Conservation (phyloP, 2,797 vertebrate genomes). For the Pelochelys cantorii region DNA sequence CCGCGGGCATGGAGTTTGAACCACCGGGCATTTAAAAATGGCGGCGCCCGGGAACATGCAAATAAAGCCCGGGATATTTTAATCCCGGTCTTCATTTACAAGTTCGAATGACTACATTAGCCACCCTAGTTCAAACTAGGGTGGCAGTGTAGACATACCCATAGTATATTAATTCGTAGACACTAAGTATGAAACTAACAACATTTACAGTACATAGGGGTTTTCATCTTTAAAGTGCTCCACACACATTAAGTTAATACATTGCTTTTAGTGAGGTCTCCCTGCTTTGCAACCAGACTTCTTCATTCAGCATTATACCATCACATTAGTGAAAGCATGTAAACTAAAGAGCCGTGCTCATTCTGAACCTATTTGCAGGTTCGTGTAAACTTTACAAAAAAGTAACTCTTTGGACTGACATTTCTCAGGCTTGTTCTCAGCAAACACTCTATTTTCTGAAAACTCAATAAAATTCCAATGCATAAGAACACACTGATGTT, state of each 20-base stretch:
- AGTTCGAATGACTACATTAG: too few relatives aligned
- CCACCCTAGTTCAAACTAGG: too few relatives aligned
- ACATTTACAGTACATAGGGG: conserved; percentile 47
- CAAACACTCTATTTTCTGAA: not conserved
- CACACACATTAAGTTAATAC: conserved; percentile 59
- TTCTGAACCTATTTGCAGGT: not conserved
- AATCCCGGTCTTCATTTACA: too few relatives aligned
- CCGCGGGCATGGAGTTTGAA: too few relatives aligned
- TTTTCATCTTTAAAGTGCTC: conserved; percentile 71
- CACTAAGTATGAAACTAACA: conserved; percentile 49
- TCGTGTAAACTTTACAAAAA: not conserved
- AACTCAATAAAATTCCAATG: not conserved
- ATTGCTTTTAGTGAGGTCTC: not conserved
- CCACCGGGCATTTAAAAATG: too few relatives aligned
- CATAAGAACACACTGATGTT: not conserved
- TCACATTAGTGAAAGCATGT: not conserved
- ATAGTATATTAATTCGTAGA: too few relatives aligned
- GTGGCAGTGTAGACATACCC: too few relatives aligned
- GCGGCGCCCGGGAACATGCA: too few relatives aligned
- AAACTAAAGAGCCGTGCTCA: conserved; percentile 38
- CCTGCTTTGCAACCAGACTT: conserved; percentile 30
- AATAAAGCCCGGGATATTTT: too few relatives aligned
- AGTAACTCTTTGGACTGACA: too few relatives aligned
- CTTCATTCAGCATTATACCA: conserved; percentile 53
- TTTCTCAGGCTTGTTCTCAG: not conserved